Base-by-base conservation (phyloP, 1,140 invertebrate genomes). In the Conopomorpha cramerella region DNA sequence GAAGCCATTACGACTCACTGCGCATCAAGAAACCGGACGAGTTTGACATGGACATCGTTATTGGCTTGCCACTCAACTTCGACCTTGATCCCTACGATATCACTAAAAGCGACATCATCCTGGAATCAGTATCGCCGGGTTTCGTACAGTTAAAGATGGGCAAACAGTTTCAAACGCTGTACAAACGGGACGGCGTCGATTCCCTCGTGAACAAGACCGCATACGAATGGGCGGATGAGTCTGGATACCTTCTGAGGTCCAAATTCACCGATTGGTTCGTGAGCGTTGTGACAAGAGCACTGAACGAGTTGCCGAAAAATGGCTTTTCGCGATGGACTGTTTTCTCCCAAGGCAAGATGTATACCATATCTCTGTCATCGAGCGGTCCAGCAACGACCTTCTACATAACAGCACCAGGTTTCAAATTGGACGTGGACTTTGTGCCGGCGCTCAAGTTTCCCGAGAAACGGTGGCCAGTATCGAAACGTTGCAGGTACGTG, bases 1-100 rank as follows among this genome's bases (percentile, higher is more conserved):
- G 81, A 2, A 82, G 81, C 43, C 81, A 72, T 40, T 83, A 67
- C 39, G 82, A 84, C 41, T 55, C 55, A 0, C 54, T 82, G 11
- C 73, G 68, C 38, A 74, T 82, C 17, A 76, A 68, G 0, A 67
- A 70, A 29, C 81, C 81, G 0, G 66, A 80, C 33, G 81, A 84
- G 46, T 83, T 78, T 39, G 81, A 83, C 55, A 53, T 84, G 38
- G 74, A 81, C 50, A 52, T 82, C 1, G 54, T 80, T 2, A 65
- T 82, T 8, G 45, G 46, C 7, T 17, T 82, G 2, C 78, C 79
- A 1, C 41, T 64, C 0, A 51, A 50, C 47, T 27, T 38, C 1
- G 29, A 39, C 6, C 16, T 4, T 1, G 28, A 62, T n/a, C 32
- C 17, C 0, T 10, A 15, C 0, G 45, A 54, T 8, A 45, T 45